phyloP scores from a whole-genome alignment of 2,113 vertebrate genomes.

The Leptocoma aspasia region DNA sequence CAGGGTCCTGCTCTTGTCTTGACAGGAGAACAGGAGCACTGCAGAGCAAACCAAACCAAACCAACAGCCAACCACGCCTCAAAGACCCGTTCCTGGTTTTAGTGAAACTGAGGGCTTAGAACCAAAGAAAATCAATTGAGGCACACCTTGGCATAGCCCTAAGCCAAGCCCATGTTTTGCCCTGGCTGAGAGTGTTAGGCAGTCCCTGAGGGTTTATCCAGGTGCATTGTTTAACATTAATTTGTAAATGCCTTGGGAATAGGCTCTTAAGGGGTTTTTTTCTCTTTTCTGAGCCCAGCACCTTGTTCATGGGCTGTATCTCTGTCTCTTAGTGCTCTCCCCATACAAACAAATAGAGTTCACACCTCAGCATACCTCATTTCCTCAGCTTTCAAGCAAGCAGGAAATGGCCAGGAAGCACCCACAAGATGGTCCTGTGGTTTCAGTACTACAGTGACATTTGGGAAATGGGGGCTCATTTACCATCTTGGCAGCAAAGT shows the following conservation, averaged over 20 bases:
- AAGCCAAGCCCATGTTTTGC: background rate
- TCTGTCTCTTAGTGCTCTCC: background rate
- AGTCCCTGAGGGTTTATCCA: background rate
- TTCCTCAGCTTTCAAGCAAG: constrained; percentile 15
- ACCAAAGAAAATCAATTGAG: background rate
- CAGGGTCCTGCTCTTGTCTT: background rate
- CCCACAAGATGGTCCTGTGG: background rate
- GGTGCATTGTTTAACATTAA: background rate
- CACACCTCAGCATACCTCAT: constrained; percentile 5
- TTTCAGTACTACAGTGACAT: background rate
- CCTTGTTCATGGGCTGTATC: background rate
- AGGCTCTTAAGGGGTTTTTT: background rate
- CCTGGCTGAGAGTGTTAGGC: background rate
- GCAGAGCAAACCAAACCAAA: background rate
- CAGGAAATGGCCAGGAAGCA: background rate
- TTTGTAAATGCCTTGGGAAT: background rate
- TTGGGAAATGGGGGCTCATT: background rate
- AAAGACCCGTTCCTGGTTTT: background rate
- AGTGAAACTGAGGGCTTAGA: background rate
- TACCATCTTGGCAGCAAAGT: background rate
- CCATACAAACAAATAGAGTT: background rate
- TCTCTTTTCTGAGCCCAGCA: background rate
- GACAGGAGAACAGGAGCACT: background rate
- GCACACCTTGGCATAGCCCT: background rate
- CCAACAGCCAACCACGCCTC: background rate